Percentiles rank a stretch among this genome's conserved stretches.
Conservation (phyloP, 2,888 invertebrate genomes). For the Polydrusus cervinus region DNA sequence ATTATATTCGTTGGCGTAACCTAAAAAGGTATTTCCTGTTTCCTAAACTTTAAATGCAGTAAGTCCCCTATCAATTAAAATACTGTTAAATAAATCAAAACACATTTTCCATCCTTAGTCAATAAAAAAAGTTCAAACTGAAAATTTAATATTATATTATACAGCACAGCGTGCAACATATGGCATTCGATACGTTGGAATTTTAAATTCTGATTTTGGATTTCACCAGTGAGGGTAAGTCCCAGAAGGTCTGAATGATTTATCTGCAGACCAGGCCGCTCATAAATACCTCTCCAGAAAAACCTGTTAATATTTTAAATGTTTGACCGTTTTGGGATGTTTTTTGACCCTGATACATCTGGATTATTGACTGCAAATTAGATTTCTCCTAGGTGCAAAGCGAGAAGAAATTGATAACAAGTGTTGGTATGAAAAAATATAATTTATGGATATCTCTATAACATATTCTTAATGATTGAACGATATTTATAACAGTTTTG, state of each 20-base stretch:
- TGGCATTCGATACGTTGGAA: slow-evolving; percentile 45
- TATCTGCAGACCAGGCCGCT: slow-evolving; percentile 31
- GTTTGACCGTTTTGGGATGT: slow-evolving; percentile 35
- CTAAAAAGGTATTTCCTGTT: no score
- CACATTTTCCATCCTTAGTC: background rate
- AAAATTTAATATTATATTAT: slow-evolving; percentile 40
- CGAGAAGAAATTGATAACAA: slow-evolving; percentile 2
- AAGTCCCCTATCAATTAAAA: slow-evolving; percentile 3
- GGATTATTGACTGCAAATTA: slow-evolving; percentile 40
- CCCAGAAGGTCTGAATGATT: slow-evolving; percentile 51
- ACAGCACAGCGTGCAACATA: slow-evolving; percentile 36
- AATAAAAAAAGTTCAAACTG: slow-evolving; percentile 20
- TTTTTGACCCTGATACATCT: slow-evolving; percentile 41
- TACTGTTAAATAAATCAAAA: slow-evolving; percentile 7
- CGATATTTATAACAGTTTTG: no score
- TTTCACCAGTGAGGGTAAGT: slow-evolving; percentile 46
- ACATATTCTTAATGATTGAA: no score
- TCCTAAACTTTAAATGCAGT: background rate
- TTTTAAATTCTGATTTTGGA: slow-evolving; percentile 54
- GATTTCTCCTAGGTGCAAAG: slow-evolving; percentile 20
- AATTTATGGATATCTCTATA: no score
- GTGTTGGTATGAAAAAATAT: background rate
- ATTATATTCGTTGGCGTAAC: background rate
- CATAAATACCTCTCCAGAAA: slow-evolving; percentile 47
- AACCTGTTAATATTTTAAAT: slow-evolving; percentile 52